phyloP scores from a whole-genome alignment of 2,797 vertebrate species.

The Notamacropus eugenii region DNA sequence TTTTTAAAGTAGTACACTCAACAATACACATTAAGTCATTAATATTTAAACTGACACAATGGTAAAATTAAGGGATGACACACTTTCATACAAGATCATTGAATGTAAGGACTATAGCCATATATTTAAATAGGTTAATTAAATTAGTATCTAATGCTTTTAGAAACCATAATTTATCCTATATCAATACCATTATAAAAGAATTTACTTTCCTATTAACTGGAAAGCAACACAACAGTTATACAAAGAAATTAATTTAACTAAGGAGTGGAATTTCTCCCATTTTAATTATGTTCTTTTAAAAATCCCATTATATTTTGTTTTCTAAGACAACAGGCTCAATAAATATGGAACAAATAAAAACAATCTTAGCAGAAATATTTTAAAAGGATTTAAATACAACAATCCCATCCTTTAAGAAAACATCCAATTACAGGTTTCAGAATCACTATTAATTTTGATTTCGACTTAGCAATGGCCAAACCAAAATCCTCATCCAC shows the following conservation, averaged over 20 bases:
- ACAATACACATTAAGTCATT: conserved; percentile 41
- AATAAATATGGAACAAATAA: conserved; percentile 52
- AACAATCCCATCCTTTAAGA: not conserved
- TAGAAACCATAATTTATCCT: conserved; percentile 51
- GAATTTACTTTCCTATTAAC: conserved; percentile 47
- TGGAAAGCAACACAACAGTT: conserved; percentile 39
- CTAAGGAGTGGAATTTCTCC: not conserved
- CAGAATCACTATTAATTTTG: not conserved
- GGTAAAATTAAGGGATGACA: conserved; percentile 60
- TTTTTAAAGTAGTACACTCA: conserved; percentile 48
- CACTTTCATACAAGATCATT: conserved; percentile 51
- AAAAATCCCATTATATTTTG: conserved; percentile 22
- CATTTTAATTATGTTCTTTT: conserved; percentile 6
- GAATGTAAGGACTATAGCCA: conserved; percentile 41
- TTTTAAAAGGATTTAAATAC: conserved; percentile 46
- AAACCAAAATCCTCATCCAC: not conserved
- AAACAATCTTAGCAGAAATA: conserved; percentile 45
- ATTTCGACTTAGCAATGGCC: not conserved
- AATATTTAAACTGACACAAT: conserved; percentile 61
- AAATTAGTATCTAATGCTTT: conserved; percentile 40
- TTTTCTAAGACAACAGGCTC: conserved; percentile 33
- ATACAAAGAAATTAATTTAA: not conserved
- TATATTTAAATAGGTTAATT: conserved; percentile 36
- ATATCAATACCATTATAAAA: conserved; percentile 17
- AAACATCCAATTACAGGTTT: not conserved